Conservation (phyloP, 1,140 invertebrate species). For the Oryzaephilus surinamensis region DNA sequence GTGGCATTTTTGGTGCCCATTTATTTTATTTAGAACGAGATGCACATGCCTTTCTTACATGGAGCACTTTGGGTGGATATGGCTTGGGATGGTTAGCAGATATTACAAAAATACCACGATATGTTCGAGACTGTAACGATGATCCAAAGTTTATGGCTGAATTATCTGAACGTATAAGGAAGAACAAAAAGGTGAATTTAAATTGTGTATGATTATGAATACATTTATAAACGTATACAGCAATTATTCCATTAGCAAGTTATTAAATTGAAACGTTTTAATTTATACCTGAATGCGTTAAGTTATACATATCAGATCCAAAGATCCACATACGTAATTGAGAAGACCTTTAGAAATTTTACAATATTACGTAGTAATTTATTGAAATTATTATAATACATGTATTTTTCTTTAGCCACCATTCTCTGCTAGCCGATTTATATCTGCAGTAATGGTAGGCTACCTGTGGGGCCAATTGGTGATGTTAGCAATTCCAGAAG, state of each 20-base stretch:
- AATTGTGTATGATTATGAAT: background rate
- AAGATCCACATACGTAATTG: too few relatives aligned
- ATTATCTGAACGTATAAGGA: slow-evolving; percentile 50
- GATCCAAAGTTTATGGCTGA: slow-evolving; percentile 57
- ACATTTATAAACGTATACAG: too few relatives aligned
- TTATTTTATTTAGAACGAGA: slow-evolving; percentile 84
- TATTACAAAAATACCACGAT: slow-evolving; percentile 72
- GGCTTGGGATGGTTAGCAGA: slow-evolving; percentile 81
- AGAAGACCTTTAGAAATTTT: slow-evolving; percentile 4
- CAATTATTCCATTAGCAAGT: too few relatives aligned
- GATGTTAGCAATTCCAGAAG: slow-evolving; percentile 64
- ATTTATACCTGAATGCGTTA: too few relatives aligned
- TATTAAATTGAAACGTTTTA: too few relatives aligned
- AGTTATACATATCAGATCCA: too few relatives aligned
- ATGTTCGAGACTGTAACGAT: slow-evolving; percentile 80
- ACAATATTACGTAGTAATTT: slow-evolving; percentile 8
- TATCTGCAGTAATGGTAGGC: slow-evolving; percentile 64
- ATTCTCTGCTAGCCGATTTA: slow-evolving; percentile 64
- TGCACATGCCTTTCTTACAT: slow-evolving; percentile 83
- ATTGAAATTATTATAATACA: too few relatives aligned
- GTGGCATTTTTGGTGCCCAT: slow-evolving; percentile 79
- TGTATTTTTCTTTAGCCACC: slow-evolving; percentile 70
- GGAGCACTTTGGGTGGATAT: slow-evolving; percentile 76
- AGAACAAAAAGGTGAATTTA: slow-evolving; percentile 49
- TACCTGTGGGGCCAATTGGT: slow-evolving; percentile 71